Evolutionary conservation across 2,113 vertebrate species (phyloP), one percentile per base, ranked within the genome.

Genomic region (Meles meles): DNA sequence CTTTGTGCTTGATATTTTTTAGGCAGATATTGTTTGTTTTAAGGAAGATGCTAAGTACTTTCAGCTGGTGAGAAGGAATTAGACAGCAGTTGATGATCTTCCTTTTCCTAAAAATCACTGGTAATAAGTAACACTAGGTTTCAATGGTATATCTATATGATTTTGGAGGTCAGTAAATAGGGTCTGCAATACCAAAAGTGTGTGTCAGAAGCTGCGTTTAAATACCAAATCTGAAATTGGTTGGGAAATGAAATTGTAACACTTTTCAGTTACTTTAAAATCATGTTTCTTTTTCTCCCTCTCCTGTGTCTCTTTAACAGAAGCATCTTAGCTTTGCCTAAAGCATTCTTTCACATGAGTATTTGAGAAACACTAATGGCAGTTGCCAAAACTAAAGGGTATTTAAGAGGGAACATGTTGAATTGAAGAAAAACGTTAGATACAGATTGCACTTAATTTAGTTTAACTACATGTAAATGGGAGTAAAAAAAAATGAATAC

Each of bases 361-460:
- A 86, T 61, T 90, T 96, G 71, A 97, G 37, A 65, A 79, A 37
- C 34, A 39, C 2, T 86, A 82, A 79, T 88, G 29, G n/a, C 18
- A 79, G n/a, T 82, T 96, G 44, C 34, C 52, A 95, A 52, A 92
- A 69, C 39, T 88, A 12, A 57, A 82, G 42, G 12, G 1, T 74
- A 37, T 97, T 11, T 92, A 52, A 49, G 20, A 84, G 63, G 77
- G 88, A 96, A 67, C 59, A n/a, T 87, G n/a, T 69, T 97, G 44
- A 90, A 61, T 61, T 77, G 61, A 82, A 96, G 82, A 96, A 85
- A 96, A 89, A 63, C 92, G 12, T 88, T 92, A 93, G 21, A 57
- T 95, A 59, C 42, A 90, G 27, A 84, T 71, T 76, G 42, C 21
- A 88, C 79, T 96, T 94, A 79, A 77, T 93, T 94, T 90, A 76